Base-by-base conservation (phyloP, 2,113 vertebrate species). In the Hucho hucho region DNA sequence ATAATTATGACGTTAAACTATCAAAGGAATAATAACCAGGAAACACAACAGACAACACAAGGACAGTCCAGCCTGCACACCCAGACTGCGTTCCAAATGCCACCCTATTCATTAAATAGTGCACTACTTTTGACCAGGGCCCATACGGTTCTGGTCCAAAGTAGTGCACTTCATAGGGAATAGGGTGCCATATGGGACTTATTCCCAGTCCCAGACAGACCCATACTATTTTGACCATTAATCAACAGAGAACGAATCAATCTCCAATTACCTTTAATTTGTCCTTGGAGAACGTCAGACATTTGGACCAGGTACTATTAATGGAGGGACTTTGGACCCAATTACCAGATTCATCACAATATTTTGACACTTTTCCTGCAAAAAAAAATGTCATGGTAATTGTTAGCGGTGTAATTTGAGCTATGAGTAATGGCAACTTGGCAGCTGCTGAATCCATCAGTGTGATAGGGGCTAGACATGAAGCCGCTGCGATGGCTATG, bases 351-450 rank as follows among this genome's bases (percentile, higher is more conserved):
- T 94, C 92, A 79, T 97, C 95, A 87, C 98, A 99, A 79, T 94
- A 95, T 90, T 96, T 98, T 53, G 94, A 95, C 77, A 93, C 94
- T 78, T 86, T 94, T 89, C 96, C 97, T 98, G 84, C 43, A 64
- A 82, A 77, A 63, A 58, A 70, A 66, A 20, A 67, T 61, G 20
- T 46, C 1, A 28, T 29, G 43, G 49, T 67, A 81, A 74, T 83
- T 74, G 75, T 22, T 68, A 32, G n/a, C 65, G 37, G 26, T 79
- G 25, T 29, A 66, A 29, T 83, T 76, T 69, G 56, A 28, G 72
- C 24, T 58, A 37, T 75, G 66, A 79, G 59, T 75, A 49, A 75
- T 76, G 73, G 29, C 53, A 25, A 59, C 18, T 59, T 58, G 63
- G 3, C 22, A 58, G 24, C 47, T 70, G 29, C 6, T 64, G 66